Conservation (phyloP, 2,888 invertebrate genomes). For the Taphrorychus bicolor region DNA sequence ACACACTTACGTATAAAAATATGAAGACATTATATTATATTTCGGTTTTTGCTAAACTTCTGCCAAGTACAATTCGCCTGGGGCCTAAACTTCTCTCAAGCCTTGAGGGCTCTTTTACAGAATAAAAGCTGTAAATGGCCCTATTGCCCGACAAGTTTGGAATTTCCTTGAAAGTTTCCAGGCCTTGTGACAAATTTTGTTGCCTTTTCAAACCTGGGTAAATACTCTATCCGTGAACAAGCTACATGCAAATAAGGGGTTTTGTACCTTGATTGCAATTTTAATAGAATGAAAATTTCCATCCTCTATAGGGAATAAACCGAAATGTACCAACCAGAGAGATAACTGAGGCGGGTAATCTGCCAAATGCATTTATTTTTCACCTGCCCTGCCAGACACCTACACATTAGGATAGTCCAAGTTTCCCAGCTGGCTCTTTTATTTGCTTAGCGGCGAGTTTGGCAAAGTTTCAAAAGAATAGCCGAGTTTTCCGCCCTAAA, state of each 20-base stretch:
- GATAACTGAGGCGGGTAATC: background rate
- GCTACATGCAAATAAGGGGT: too few relatives aligned
- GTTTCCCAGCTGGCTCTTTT: background rate
- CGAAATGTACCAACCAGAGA: background rate
- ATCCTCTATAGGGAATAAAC: too few relatives aligned
- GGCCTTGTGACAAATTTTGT: background rate
- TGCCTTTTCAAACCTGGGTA: too few relatives aligned
- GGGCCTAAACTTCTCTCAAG: background rate
- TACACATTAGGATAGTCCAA: background rate
- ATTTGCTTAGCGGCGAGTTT: constrained; percentile 2
- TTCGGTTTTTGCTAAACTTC: too few relatives aligned
- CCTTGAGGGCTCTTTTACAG: background rate
- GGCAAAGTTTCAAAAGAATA: constrained; percentile 4
- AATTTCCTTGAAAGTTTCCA: background rate
- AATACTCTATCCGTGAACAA: too few relatives aligned
- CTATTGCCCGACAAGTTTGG: background rate
- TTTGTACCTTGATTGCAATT: too few relatives aligned
- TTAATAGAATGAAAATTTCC: too few relatives aligned
- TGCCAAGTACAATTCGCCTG: too few relatives aligned
- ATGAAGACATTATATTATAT: too few relatives aligned
- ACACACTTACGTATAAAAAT: too few relatives aligned
- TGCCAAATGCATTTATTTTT: background rate
- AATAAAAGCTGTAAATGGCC: background rate
- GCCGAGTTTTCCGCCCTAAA: constrained; percentile 3
- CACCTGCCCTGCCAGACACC: background rate